Evolutionary conservation across 1,140 invertebrate species (phyloP), one percentile per base, ranked within the genome.

Genomic region (Drosophila guanche): DNA sequence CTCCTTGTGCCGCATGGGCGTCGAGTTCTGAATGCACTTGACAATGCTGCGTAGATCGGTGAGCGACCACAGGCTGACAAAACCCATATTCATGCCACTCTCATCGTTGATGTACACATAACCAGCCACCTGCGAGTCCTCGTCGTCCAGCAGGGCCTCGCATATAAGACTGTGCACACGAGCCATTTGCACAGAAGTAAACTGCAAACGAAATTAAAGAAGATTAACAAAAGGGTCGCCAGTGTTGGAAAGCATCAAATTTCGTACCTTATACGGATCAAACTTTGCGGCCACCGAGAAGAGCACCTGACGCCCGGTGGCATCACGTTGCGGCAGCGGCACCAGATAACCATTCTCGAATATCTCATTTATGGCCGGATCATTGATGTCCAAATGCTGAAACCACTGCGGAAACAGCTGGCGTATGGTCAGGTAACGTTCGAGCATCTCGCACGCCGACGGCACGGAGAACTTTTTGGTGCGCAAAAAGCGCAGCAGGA

Each of bases 391-490:
- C 16, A 97, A 91, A 47, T 95, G 95, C 65, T 94, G 93, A 92
- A 97, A 98, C 96, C 96, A 97, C 12, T 96, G 93, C 0, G 96
- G 95, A 83, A 96, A 95, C 52, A 96, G 91, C 79, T 96, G 95
- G 20, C 96, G 93, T 58, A 97, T 95, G 5, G 95, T 95, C 12
- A 98, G 92, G 85, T 98, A 98, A 12, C 95, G 94, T 86, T 97
- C 95, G 46, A 98, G 91, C 94, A 97, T 96, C 48, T 96, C 95
- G 79, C 96, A 96, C 0, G 97, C 95, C 79, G 96, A 93, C 0
- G 96, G 95, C 12, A 98, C 93, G 41, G 95, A 96, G 90, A 97
- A 97, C 89, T 98, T 97, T 89, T 97, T 96, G 2, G 96, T 96
- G 12, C 97, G 93, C 1, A 98, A 93, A 83, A 98, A 98, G 43